phyloP scores from a whole-genome alignment of 2,113 vertebrate species.

The Rhadina sibilatrix region DNA sequence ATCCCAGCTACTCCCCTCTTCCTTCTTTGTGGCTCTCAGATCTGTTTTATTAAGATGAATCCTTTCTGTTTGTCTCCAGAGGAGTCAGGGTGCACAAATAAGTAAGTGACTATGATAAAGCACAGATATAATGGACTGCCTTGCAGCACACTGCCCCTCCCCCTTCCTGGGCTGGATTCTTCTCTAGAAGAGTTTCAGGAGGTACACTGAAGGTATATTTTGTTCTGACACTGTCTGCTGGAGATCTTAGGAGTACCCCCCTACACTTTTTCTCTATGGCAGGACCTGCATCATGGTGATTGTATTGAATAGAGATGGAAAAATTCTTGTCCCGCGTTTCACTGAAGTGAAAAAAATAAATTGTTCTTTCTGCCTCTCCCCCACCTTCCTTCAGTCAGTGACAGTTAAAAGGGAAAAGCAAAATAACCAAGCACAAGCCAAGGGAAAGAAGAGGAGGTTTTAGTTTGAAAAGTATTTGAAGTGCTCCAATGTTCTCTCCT shows the following conservation, averaged over 20 bases:
- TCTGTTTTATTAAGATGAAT: background rate
- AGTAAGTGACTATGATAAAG: background rate
- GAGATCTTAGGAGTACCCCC: background rate
- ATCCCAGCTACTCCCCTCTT: background rate
- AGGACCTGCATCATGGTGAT: background rate
- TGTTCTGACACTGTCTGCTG: background rate
- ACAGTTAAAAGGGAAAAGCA: background rate
- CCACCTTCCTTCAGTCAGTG: background rate
- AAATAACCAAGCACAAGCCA: background rate
- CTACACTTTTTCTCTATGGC: background rate
- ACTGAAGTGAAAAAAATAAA: background rate
- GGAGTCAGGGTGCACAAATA: background rate
- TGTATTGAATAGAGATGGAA: background rate
- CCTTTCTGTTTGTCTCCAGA: background rate
- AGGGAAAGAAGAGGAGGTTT: background rate
- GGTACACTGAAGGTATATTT: background rate
- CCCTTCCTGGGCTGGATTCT: background rate
- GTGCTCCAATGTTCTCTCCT: background rate
- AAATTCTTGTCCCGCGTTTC: accelerated
- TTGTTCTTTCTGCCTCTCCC: background rate
- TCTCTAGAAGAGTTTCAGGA: background rate
- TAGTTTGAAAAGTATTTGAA: background rate
- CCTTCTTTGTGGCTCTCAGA: background rate
- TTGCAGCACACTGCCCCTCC: background rate
- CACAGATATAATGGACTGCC: background rate